Evolutionary conservation across 2,888 invertebrate genomes (phyloP), one percentile per base, ranked within the genome.

Genomic region (Drosophila maculinotata): DNA sequence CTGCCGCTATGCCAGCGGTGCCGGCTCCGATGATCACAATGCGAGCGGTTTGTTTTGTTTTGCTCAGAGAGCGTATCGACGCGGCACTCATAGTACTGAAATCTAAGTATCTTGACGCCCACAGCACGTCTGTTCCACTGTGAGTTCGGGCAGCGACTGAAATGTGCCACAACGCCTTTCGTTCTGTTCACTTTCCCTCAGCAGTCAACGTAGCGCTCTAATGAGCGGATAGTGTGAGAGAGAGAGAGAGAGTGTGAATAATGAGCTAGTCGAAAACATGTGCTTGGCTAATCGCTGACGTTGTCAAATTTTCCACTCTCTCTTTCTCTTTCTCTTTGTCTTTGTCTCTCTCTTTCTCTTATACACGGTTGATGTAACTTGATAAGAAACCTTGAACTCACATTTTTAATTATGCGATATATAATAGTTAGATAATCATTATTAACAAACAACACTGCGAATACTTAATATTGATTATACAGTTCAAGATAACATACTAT

Each of bases 21-120:
- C 92, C 92, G 5, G 92, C 91, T 0, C 92, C 92, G 15, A 92
- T 77, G 10, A 92, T 76, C 4, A 91, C 87, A 60, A 92, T 86
- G 38, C 89, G 89, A 3, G 89, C 81, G 0, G 79, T 84, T 63
- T 77, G 63, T 42, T 81, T 84, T 4, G 66, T 60, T 53, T 68
- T 82, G 54, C 48, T 62, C 23, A 75, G 47, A 35, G 76, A 51
- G 26, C 76, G 72, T 1, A 67, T 7, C 4, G 82, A 56, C 1
- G 77, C 49, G 28, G 49, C 39, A 51, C 73, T 85, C 83, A 79
- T 79, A 0, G 8, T 47, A 38, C 12, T 8, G 20, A 20, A 26
- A 6, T 12, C 25, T 41, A n/a, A n/a, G 20, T n/a, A 20, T 0
- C 3, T 3, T 0, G 41, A 30, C 31, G 3, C 9, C n/a, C 30